phyloP scores from a whole-genome alignment of 2,888 invertebrate genomes.

The Alviniconcha strummeri region DNA sequence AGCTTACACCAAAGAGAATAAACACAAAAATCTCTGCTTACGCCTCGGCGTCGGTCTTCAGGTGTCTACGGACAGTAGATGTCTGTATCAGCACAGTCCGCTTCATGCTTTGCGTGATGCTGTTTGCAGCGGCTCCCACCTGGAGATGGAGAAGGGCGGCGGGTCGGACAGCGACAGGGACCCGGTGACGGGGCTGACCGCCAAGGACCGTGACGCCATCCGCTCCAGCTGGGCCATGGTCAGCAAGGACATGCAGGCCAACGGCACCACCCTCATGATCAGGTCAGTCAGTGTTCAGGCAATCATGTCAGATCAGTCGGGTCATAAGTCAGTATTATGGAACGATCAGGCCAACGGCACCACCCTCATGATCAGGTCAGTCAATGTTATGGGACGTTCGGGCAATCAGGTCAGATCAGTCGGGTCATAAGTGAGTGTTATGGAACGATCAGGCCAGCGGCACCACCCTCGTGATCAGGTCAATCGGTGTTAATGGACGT shows the following conservation, averaged over 20 bases:
- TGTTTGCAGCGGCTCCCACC: constrained; percentile 20
- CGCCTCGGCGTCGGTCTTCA: no score
- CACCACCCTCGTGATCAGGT: not conserved
- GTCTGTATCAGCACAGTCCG: not conserved
- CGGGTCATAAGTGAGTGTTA: no score
- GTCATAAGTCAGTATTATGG: no score
- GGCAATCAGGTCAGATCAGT: no score
- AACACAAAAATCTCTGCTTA: no score
- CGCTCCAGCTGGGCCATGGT: constrained; percentile 43
- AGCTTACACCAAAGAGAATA: no score
- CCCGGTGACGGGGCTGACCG: constrained; percentile 44
- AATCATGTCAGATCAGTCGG: no score
- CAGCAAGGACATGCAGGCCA: constrained; percentile 35
- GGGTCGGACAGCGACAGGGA: constrained; percentile 25
- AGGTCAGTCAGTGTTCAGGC: no score
- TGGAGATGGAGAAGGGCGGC: constrained; percentile 9
- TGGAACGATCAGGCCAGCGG: not conserved
- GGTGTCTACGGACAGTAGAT: not conserved
- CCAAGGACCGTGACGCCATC: constrained; percentile 42
- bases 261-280: constrained; percentile 43
- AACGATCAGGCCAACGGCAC: no score
- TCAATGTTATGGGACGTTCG: no score
- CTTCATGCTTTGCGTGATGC: not conserved
- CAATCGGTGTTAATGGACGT: no score
- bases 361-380: constrained; percentile 38